Percentiles rank a stretch among this genome's conserved stretches.
phyloP scores from a whole-genome alignment of 2,113 vertebrate genomes.

The Stegostoma tigrinum region DNA sequence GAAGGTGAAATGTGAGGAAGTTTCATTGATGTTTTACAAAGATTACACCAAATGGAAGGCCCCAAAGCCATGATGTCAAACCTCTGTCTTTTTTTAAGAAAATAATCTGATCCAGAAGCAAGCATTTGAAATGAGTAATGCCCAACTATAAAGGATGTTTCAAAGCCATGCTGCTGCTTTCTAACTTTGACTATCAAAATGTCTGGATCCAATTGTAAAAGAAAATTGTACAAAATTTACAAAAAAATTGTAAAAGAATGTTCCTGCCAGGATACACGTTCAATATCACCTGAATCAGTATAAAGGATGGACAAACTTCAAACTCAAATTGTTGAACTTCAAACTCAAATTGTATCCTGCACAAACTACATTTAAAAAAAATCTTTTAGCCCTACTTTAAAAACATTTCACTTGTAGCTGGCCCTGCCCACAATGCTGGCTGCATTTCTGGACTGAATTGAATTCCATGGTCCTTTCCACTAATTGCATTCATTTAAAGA shows the following conservation, averaged over 20 bases:
- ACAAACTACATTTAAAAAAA: too few species aligned
- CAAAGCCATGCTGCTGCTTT: background rate
- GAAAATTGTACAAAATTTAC: too few species aligned
- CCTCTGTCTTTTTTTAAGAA: background rate
- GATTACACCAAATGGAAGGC: background rate
- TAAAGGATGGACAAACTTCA: too few species aligned
- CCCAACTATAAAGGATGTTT: background rate
- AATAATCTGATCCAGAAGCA: background rate
- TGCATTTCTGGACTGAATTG: background rate
- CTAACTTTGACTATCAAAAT: background rate
- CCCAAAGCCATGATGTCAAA: background rate
- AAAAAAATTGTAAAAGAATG: background rate
- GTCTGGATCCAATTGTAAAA: background rate
- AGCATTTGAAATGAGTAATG: background rate
- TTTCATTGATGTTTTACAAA: background rate
- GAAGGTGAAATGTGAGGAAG: too few species aligned
- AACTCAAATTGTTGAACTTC: too few species aligned
- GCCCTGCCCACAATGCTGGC: background rate
- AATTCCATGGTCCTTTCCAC: background rate
- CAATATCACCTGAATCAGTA: too few species aligned
- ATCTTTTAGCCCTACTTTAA: background rate
- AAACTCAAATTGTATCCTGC: too few species aligned
- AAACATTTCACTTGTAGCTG: background rate
- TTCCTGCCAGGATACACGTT: background rate
- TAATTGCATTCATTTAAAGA: background rate